Evolutionary conservation across 2,113 vertebrate species (phyloP).

Genomic region (Myotis lucifugus): DNA sequence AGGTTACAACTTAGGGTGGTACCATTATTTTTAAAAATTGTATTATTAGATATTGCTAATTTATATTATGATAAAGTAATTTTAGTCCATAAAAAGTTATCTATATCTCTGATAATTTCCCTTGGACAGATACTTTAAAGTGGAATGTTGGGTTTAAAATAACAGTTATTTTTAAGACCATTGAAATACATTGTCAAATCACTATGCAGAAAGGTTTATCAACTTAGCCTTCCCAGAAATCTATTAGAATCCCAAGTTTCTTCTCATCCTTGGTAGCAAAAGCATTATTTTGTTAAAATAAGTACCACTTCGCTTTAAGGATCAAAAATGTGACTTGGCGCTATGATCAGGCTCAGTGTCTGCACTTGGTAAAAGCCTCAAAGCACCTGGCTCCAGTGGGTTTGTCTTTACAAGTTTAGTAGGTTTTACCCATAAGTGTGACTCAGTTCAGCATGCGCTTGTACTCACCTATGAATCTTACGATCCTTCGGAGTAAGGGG

Average conservation of each 20-base stretch:
- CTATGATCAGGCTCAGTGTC: constrained; percentile 59
- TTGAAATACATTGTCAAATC: neutral
- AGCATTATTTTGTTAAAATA: constrained; percentile 21
- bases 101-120: neutral
- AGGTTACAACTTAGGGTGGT: neutral
- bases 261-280: neutral
- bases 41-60: neutral
- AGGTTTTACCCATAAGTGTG: neutral
- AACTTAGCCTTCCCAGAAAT: neutral
- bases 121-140: neutral
- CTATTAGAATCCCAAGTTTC: neutral
- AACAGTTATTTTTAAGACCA: neutral
- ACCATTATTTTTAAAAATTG: neutral
- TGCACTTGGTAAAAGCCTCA: constrained; percentile 57
- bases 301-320: constrained; percentile 49
- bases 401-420: neutral
- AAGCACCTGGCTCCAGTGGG: neutral
- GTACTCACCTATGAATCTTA: constrained; percentile 95
- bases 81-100: constrained; percentile 32
- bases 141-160: neutral
- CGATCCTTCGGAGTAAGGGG: constrained; percentile 94
- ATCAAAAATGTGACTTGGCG: constrained; percentile 60
- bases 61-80: constrained; percentile 38
- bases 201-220: neutral
- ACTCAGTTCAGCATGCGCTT: neutral